Percentiles rank a stretch among this genome's conserved stretches.
Conservation (phyloP, 2,113 vertebrate species). For the Corapipo altera region DNA sequence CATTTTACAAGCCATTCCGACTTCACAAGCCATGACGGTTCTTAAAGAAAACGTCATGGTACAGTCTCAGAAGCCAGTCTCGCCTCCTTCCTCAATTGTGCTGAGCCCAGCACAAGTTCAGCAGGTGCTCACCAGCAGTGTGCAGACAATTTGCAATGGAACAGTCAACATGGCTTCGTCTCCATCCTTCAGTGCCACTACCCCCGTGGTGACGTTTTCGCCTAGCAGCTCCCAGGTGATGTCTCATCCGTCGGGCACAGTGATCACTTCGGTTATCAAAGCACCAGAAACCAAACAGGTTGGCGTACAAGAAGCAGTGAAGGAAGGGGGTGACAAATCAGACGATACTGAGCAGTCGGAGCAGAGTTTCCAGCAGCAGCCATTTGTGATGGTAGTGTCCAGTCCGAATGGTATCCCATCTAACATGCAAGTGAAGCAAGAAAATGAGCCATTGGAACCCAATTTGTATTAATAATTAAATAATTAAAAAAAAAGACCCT, state of each 20-base stretch:
- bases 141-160: slow-evolving; percentile 78
- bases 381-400: slow-evolving; percentile 82
- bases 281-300: slow-evolving; percentile 77
- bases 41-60: slow-evolving; percentile 83
- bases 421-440: slow-evolving; percentile 71
- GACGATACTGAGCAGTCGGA: slow-evolving; percentile 62
- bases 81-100: slow-evolving; percentile 72
- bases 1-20: slow-evolving; percentile 84
- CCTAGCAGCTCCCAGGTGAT: slow-evolving; percentile 75
- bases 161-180: slow-evolving; percentile 69
- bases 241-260: slow-evolving; percentile 75
- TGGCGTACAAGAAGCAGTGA: background rate
- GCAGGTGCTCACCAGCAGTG: slow-evolving; percentile 74
- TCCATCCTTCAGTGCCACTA: slow-evolving; percentile 63
- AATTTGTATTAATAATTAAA: slow-evolving; percentile 57
- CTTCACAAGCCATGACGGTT: slow-evolving; percentile 80
- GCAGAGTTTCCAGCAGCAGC: slow-evolving; percentile 70
- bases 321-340: slow-evolving; percentile 39
- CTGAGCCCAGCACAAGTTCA: slow-evolving; percentile 75
- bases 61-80: slow-evolving; percentile 71
- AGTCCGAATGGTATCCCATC: slow-evolving; percentile 68
- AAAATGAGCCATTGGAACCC: slow-evolving; percentile 72
- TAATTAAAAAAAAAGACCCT: slow-evolving; percentile 21
- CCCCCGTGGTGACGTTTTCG: slow-evolving; percentile 77
- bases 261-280: slow-evolving; percentile 85